phyloP scores from a whole-genome alignment of 2,888 invertebrate genomes.

The Machimus atricapillus region DNA sequence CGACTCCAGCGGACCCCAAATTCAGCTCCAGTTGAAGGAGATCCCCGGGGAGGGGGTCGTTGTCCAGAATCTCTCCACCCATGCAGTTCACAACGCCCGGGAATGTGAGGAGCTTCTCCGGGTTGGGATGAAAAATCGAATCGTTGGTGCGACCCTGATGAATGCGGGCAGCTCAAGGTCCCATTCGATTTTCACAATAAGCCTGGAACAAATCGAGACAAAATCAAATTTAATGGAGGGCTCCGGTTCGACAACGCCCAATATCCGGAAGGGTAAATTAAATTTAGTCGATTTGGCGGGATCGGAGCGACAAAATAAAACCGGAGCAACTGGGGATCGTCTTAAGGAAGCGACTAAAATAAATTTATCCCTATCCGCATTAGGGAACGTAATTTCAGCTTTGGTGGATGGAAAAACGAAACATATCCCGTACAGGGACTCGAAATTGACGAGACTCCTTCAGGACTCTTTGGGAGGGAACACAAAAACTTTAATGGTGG shows the following conservation, averaged over 20 bases:
- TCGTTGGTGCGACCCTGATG: slow-evolving; percentile 87
- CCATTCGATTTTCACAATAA: slow-evolving; percentile 87
- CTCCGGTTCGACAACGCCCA: slow-evolving; percentile 53
- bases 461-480: slow-evolving; percentile 87
- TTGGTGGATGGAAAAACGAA: slow-evolving; percentile 82
- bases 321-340: slow-evolving; percentile 84
- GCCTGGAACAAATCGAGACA: slow-evolving; percentile 78
- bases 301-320: slow-evolving; percentile 83
- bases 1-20: slow-evolving; percentile 52
- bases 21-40: slow-evolving; percentile 61
- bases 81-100: slow-evolving; percentile 77
- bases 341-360: slow-evolving; percentile 90
- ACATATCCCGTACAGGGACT: slow-evolving; percentile 83
- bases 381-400: slow-evolving; percentile 90
- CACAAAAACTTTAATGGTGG: slow-evolving; percentile 88
- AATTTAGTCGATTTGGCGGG: slow-evolving; percentile 91
- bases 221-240: slow-evolving; percentile 49
- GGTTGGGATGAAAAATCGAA: slow-evolving; percentile 79
- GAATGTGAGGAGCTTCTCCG: slow-evolving; percentile 80
- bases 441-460: slow-evolving; percentile 80
- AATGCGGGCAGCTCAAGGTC: slow-evolving; percentile 86
- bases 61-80: slow-evolving; percentile 70
- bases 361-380: slow-evolving; percentile 83
- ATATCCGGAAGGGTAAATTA: slow-evolving; percentile 75
- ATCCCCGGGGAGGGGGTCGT: slow-evolving; percentile 65